Evolutionary conservation across 2,888 invertebrate genomes (phyloP).

Genomic region (Acanthosepion esculentum): DNA sequence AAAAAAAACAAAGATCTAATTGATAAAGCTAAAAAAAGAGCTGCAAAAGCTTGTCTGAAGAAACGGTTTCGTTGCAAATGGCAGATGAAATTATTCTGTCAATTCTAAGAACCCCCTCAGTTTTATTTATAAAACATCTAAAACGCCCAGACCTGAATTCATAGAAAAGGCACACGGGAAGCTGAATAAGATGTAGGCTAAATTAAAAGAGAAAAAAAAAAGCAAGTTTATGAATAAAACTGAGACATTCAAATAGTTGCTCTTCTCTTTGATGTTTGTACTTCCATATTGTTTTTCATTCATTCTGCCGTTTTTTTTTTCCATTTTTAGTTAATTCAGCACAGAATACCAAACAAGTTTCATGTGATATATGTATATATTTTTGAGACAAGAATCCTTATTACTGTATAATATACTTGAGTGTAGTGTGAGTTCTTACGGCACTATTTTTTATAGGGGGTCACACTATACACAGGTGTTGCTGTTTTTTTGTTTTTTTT

Average conservation of each 20-base stretch:
- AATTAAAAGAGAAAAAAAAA: not conserved
- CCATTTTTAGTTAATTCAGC: not conserved
- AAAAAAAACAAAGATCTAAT: not conserved
- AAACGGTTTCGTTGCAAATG: slow-evolving; percentile 3
- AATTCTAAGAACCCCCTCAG: not conserved
- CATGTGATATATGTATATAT: no score
- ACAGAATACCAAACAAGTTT: no score
- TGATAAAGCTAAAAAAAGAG: not conserved
- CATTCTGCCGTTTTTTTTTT: not conserved
- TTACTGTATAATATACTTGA: no score
- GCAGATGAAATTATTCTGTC: not conserved
- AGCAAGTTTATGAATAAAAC: not conserved
- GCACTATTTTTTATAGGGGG: no score
- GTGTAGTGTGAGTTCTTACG: no score
- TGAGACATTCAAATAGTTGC: not conserved
- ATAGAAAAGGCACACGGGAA: not conserved
- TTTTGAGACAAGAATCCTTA: no score
- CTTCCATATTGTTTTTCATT: not conserved
- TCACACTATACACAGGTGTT: no score
- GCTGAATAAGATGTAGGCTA: slow-evolving; percentile 15
- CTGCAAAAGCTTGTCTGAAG: not conserved
- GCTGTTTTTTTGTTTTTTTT: no score
- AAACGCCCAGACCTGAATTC: no score
- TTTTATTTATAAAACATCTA: not conserved
- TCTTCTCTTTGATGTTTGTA: not conserved